Percentiles rank a stretch among this genome's conserved stretches.
Evolutionary conservation across 1,140 invertebrate genomes (phyloP).

Genomic region (Portunus trituberculatus): DNA sequence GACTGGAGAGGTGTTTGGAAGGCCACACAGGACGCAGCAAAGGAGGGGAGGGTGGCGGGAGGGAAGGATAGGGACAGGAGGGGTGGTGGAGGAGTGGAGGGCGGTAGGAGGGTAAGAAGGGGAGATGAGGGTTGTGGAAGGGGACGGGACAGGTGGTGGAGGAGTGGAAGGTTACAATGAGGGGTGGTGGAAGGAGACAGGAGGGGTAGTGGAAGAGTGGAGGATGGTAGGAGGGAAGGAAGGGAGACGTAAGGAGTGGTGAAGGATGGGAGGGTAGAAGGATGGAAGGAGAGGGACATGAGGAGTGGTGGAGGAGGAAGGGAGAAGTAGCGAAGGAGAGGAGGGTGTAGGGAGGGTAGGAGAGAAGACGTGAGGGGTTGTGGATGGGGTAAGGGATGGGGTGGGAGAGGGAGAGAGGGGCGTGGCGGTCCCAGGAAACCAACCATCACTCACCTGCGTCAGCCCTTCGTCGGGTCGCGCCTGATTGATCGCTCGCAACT

Average conservation of each 20-base stretch:
- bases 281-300: too few relatives aligned
- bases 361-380: neutral
- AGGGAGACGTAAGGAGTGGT: neutral
- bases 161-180: neutral
- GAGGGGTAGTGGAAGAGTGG: too few relatives aligned
- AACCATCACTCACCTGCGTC: neutral
- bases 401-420: too few relatives aligned
- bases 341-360: too few relatives aligned
- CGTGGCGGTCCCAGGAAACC: too few relatives aligned
- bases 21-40: neutral
- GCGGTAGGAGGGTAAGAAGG: too few relatives aligned
- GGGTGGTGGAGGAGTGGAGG: neutral
- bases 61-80: neutral
- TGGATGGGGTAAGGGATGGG: neutral
- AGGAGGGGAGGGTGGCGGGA: too few relatives aligned
- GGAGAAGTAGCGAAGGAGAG: too few relatives aligned
- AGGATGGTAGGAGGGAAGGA: too few relatives aligned
- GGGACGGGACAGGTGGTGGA: neutral
- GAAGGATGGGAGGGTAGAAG: neutral
- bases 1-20: neutral
- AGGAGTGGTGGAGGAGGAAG: too few relatives aligned
- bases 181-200: neutral
- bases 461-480: too few relatives aligned
- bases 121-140: neutral
- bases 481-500: too few relatives aligned